These are phyloP conservation scores for Hesperophylax magnus DNA, from an alignment of 1,140 invertebrate genomes.

Conservation along the genomic window DNA sequence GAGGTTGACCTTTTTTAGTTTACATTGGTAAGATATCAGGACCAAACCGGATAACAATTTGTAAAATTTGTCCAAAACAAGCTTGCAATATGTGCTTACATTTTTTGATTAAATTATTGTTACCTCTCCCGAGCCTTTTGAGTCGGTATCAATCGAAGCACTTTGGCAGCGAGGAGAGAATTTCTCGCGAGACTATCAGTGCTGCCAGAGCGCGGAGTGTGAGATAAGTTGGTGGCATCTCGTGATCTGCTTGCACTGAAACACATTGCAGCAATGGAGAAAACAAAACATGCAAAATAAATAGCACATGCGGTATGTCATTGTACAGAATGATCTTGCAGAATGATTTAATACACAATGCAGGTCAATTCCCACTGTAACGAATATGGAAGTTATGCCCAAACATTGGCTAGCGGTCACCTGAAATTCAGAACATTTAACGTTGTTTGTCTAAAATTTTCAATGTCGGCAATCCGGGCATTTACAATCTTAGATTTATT, in stretches of 20 bases:
- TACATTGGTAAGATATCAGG: no score
- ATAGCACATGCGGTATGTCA: background rate
- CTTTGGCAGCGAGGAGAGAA: conserved; percentile 82
- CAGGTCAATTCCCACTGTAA: no score
- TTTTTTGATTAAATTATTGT: background rate
- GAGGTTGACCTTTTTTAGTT: no score
- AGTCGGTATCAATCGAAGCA: conserved; percentile 83
- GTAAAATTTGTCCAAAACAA: no score
- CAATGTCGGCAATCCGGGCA: no score
- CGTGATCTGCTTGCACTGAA: conserved; percentile 11
- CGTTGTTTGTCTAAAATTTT: no score
- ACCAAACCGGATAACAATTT: no score
- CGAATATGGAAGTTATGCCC: no score
- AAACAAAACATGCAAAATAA: background rate
- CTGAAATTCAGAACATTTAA: no score
- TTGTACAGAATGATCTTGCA: background rate
- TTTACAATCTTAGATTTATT: no score
- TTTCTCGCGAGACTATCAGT: conserved; percentile 81
- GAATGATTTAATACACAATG: background rate
- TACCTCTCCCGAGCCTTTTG: conserved; percentile 84
- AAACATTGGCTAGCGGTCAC: no score
- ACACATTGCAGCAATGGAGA: background rate
- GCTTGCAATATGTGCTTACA: no score
- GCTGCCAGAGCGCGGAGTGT: conserved; percentile 66
- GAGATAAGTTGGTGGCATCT: conserved; percentile 42